A percentile compares a stretch with the other conserved stretches of the same genome.
phyloP scores from a whole-genome alignment of 2,888 invertebrate species.

The Cantharis nigra region DNA sequence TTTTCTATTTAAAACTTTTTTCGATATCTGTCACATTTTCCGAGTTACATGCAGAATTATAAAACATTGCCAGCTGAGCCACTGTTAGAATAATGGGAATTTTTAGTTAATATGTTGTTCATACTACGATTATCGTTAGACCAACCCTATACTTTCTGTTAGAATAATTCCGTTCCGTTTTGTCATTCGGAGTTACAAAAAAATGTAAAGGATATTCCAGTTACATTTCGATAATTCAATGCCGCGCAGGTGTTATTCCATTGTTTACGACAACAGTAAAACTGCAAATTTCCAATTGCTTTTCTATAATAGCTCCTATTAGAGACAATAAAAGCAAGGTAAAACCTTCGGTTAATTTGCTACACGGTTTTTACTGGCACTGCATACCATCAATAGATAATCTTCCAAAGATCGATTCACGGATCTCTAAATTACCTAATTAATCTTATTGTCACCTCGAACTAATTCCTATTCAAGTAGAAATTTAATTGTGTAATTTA shows the following conservation, averaged over 20 bases:
- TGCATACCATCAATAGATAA: constrained; percentile 13
- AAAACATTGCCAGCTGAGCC: background rate
- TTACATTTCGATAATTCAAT: constrained; percentile 24
- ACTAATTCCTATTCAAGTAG: constrained; percentile 5
- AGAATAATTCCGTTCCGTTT: background rate
- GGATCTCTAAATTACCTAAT: background rate
- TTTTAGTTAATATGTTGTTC: background rate
- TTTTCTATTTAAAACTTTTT: background rate
- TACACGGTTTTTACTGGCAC: constrained; percentile 9
- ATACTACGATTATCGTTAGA: background rate
- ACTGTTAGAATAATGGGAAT: background rate
- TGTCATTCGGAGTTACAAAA: background rate
- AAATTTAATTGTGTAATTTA: background rate
- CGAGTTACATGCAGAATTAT: background rate
- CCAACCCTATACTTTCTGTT: background rate
- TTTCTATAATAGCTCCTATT: constrained; percentile 25
- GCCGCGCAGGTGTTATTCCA: constrained; percentile 38
- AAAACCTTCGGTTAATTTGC: constrained; percentile 18
- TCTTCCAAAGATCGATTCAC: constrained; percentile 10
- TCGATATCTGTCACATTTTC: background rate
- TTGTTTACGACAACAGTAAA: constrained; percentile 38
- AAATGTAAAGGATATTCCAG: background rate
- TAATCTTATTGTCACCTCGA: constrained; percentile 19
- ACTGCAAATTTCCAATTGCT: constrained; percentile 35
- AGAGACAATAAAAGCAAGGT: constrained; percentile 34